Conservation (phyloP, 2,888 invertebrate genomes). For the Coelopa pilipes region DNA sequence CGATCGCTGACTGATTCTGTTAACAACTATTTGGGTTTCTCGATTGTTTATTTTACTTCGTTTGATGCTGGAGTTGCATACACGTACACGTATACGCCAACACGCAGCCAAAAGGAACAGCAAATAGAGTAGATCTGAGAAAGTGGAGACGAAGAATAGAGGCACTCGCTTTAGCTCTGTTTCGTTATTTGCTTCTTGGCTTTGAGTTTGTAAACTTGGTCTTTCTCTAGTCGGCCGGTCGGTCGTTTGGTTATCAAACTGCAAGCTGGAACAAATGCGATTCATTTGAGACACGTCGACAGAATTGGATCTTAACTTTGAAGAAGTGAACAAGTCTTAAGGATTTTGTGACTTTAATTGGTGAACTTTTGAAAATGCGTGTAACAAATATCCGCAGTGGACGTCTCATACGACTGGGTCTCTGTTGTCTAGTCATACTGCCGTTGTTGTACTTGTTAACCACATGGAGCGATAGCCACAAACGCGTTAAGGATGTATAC, state of each 20-base stretch:
- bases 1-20: too few relatives aligned
- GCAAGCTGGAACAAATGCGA: not conserved
- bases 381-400: constrained; percentile 73
- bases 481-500: constrained; percentile 57
- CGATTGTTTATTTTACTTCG: too few relatives aligned
- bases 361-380: constrained; percentile 67
- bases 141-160: too few relatives aligned
- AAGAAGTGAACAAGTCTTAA: not conserved
- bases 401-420: constrained; percentile 69
- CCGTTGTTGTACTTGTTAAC: constrained; percentile 74
- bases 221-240: not conserved
- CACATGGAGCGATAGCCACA: constrained; percentile 71
- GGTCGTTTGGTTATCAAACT: not conserved
- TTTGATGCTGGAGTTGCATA: too few relatives aligned
- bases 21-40: too few relatives aligned
- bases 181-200: too few relatives aligned
- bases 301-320: constrained; percentile 26
- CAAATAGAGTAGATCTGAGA: too few relatives aligned
- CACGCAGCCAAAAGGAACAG: too few relatives aligned
- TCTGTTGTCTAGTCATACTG: constrained; percentile 70
- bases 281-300: constrained; percentile 47
- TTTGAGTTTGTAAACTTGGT: constrained; percentile 4
- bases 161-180: too few relatives aligned
- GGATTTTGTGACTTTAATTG: not conserved
- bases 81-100: too few relatives aligned